These are phyloP conservation scores for Paradisaea rubra DNA, from an alignment of 2,113 vertebrate species.

Conservation along the genomic window DNA sequence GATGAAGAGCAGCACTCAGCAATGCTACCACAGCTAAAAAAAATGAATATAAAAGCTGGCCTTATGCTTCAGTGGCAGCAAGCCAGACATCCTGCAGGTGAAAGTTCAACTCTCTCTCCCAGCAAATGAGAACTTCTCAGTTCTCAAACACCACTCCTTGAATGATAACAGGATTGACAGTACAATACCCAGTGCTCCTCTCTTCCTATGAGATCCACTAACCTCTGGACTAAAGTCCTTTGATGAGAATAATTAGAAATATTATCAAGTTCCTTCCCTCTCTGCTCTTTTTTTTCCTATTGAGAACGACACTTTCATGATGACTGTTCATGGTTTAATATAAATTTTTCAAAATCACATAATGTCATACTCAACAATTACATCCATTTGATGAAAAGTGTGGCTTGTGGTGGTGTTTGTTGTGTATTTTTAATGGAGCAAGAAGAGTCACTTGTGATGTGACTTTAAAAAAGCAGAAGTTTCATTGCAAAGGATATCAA, in stretches of 20 bases:
- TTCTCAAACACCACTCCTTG: background rate
- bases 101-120: background rate
- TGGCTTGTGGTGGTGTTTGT: background rate
- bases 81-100: background rate
- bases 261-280: background rate
- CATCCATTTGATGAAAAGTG: background rate
- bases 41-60: background rate
- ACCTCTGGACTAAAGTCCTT: background rate
- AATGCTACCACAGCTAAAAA: background rate
- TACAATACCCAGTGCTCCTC: background rate
- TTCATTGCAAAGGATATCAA: background rate
- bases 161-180: background rate
- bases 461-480: background rate
- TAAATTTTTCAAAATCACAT: background rate
- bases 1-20: background rate
- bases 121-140: background rate
- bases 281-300: background rate
- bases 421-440: background rate
- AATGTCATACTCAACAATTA: background rate
- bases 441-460: background rate
- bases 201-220: background rate
- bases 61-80: background rate
- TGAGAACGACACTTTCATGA: background rate
- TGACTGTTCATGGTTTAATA: background rate
- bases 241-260: background rate